Percentiles rank a stretch among this genome's conserved stretches.
phyloP scores from a whole-genome alignment of 2,797 vertebrate species.

The Pygocentrus nattereri region DNA sequence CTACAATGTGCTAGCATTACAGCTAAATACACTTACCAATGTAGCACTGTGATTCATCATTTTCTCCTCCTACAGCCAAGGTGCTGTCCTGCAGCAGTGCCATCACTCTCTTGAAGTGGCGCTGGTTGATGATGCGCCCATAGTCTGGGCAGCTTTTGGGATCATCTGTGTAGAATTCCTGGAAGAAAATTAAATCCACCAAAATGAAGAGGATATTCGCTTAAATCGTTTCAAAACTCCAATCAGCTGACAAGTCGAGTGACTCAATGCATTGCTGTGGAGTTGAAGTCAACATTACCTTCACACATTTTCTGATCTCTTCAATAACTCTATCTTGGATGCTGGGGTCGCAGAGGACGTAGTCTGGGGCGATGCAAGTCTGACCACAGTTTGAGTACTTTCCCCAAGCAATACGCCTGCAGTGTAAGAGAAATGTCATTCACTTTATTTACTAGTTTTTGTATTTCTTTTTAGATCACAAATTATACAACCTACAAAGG shows the following conservation, averaged over 20 bases:
- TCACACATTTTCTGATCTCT: conserved; percentile 83
- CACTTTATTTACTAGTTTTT: background rate
- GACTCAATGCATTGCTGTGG: background rate
- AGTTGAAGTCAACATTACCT: conserved; percentile 70
- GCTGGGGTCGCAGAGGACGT: conserved; percentile 88
- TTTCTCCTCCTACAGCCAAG: conserved; percentile 83
- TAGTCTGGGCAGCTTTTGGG: conserved; percentile 88
- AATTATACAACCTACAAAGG: background rate
- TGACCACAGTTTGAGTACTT: conserved; percentile 93
- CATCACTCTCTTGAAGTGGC: conserved; percentile 86
- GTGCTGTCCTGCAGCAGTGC: conserved; percentile 83
- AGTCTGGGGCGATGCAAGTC: conserved; percentile 95
- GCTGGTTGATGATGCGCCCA: conserved; percentile 88
- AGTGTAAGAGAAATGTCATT: conserved; percentile 6
- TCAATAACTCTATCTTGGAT: conserved; percentile 86
- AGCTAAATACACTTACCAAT: conserved; percentile 81
- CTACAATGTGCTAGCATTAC: background rate
- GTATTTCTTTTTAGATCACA: too few species aligned
- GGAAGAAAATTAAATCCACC: background rate
- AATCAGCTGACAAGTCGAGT: background rate
- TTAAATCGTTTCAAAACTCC: conserved; percentile 2
- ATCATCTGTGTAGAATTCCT: conserved; percentile 94
- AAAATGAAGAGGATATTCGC: background rate
- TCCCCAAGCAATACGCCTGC: conserved; percentile 90
- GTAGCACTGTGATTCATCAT: conserved; percentile 84